Evolutionary conservation across 2,113 vertebrate species (phyloP).

Genomic region (Hippolais icterina): DNA sequence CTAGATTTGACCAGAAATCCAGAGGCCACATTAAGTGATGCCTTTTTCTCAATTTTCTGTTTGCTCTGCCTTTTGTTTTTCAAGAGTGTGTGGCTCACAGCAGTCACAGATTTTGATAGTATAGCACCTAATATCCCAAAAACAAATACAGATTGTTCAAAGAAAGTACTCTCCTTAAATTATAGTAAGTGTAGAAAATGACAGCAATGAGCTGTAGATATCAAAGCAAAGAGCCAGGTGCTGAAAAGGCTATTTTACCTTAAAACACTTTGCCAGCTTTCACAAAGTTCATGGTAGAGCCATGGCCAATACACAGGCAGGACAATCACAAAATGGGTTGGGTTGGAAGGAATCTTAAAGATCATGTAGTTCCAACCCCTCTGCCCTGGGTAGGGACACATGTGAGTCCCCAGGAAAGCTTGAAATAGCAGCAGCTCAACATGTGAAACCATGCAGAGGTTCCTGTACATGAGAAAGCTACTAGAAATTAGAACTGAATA

Average conservation of each 20-base stretch:
- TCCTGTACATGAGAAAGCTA: background rate
- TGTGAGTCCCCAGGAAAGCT: background rate
- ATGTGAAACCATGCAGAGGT: background rate
- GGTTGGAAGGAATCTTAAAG: background rate
- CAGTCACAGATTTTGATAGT: background rate
- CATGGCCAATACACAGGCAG: background rate
- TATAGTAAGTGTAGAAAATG: background rate
- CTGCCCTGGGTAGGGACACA: background rate
- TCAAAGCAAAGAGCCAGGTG: background rate
- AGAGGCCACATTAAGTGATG: background rate
- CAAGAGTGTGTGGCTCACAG: background rate
- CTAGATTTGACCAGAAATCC: background rate
- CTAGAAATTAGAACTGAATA: background rate
- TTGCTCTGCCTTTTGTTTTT: background rate
- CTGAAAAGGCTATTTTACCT: background rate
- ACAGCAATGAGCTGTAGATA: background rate
- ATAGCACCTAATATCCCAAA: background rate
- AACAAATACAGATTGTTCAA: background rate
- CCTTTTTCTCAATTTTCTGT: background rate
- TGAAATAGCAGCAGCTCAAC: background rate
- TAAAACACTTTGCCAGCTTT: background rate
- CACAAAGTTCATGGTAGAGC: background rate
- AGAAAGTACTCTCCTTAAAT: background rate
- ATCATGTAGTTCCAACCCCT: background rate
- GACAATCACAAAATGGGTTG: background rate